These are phyloP conservation scores for Graphium colonna DNA, from an alignment of 2,888 invertebrate genomes.

Conservation along the genomic window DNA sequence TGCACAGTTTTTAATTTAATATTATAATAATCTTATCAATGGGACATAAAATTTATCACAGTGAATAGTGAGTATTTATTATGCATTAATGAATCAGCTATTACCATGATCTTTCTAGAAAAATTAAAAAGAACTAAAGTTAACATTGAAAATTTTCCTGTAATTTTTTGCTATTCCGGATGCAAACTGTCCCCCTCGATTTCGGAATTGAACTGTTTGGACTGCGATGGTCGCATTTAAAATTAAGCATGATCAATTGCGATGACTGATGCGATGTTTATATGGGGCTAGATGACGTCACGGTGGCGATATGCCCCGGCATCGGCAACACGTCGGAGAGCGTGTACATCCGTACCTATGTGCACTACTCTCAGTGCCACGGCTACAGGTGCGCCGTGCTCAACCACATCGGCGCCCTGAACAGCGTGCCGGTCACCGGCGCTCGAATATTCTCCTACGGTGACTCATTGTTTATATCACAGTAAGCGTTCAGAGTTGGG, in stretches of 20 bases:
- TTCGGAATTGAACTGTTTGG: no score
- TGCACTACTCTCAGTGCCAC: constrained; percentile 93
- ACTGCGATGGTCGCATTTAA: background rate
- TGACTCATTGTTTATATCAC: constrained; percentile 57
- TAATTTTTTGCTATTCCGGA: no score
- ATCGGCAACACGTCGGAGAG: constrained; percentile 97
- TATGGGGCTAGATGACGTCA: constrained; percentile 86
- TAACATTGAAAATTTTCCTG: no score
- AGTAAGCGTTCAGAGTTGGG: constrained; percentile 5
- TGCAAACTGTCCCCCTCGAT: no score
- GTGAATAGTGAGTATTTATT: background rate
- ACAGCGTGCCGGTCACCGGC: constrained; percentile 91
- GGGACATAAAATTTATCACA: background rate
- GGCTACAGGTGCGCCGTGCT: constrained; percentile 96
- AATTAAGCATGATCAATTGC: constrained; percentile 4
- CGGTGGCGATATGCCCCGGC: constrained; percentile 93
- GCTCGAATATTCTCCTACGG: constrained; percentile 96
- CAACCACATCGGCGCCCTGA: constrained; percentile 95
- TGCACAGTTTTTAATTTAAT: background rate
- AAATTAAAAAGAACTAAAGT: no score
- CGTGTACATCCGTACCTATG: constrained; percentile 95
- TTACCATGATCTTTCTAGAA: background rate
- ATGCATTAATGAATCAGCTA: background rate
- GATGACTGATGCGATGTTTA: constrained; percentile 18
- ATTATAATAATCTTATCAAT: background rate